Percentiles rank a stretch among this genome's conserved stretches.
Evolutionary conservation across 2,113 vertebrate genomes (phyloP).

Genomic region (Syngnathoides biaculeatus): DNA sequence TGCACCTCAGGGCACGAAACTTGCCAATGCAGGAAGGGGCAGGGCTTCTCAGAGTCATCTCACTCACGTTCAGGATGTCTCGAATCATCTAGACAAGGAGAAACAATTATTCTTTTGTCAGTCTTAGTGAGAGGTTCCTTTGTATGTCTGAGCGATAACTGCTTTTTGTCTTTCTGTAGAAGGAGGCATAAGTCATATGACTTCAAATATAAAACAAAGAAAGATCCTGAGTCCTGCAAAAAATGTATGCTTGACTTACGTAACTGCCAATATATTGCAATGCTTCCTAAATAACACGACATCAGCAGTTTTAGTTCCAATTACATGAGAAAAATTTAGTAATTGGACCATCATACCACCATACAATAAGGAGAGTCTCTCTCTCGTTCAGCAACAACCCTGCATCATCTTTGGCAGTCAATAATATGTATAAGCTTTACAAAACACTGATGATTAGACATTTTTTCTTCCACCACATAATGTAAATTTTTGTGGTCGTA

Average conservation of each 20-base stretch:
- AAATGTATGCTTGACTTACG: not conserved
- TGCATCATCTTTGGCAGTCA: too few relatives aligned
- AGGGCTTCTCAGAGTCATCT: constrained; percentile 69
- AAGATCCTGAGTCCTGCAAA: not conserved
- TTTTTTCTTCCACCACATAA: too few relatives aligned
- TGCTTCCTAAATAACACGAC: not conserved
- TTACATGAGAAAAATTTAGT: not conserved
- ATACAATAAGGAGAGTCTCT: not conserved
- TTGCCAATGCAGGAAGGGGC: constrained; percentile 75
- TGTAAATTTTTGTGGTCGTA: too few relatives aligned
- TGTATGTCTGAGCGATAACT: not conserved
- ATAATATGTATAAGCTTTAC: too few relatives aligned
- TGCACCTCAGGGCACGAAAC: constrained; percentile 81
- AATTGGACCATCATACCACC: not conserved
- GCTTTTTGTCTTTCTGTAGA: not conserved
- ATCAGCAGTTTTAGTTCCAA: not conserved
- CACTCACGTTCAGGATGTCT: constrained; percentile 78
- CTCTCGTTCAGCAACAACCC: not conserved
- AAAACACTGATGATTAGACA: too few relatives aligned
- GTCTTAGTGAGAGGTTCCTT: not conserved
- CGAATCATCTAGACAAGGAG: constrained; percentile 72
- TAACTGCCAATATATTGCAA: not conserved
- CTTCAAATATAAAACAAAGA: not conserved
- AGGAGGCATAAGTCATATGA: not conserved
- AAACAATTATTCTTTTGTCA: not conserved